phyloP scores from a whole-genome alignment of 2,888 invertebrate species.

The Synergus itoensis region DNA sequence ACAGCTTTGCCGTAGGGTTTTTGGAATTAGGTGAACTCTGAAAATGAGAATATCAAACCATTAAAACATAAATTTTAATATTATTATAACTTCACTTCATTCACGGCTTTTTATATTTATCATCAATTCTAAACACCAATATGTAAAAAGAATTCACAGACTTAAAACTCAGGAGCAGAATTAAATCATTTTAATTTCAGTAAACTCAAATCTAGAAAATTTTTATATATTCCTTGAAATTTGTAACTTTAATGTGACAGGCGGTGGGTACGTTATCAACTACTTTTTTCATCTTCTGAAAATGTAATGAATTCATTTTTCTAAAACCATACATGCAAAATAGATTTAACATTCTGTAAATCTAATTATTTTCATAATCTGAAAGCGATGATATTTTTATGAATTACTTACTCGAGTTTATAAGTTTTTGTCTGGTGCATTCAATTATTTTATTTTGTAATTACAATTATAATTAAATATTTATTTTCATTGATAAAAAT shows the following conservation, averaged over 20 bases:
- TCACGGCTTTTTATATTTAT: background rate
- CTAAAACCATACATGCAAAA: background rate
- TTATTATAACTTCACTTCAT: background rate
- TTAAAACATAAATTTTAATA: background rate
- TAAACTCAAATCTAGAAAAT: background rate
- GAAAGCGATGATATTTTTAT: background rate
- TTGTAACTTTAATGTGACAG: slow-evolving; percentile 7
- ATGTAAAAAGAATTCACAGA: background rate
- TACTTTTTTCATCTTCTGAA: background rate
- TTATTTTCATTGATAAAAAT: background rate
- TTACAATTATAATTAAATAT: background rate
- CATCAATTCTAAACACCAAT: background rate
- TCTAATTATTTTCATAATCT: background rate
- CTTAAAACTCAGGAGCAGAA: background rate
- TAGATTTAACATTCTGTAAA: background rate
- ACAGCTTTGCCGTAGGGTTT: slow-evolving; percentile 77
- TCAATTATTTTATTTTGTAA: background rate
- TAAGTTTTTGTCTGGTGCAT: background rate
- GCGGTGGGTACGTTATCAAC: slow-evolving; percentile 25
- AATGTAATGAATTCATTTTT: background rate
- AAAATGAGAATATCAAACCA: slow-evolving; percentile 56
- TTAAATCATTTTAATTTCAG: background rate
- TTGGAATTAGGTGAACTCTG: slow-evolving; percentile 74
- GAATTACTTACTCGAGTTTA: background rate
- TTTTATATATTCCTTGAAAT: background rate